phyloP scores from a whole-genome alignment of 2,797 vertebrate genomes.

The Zenarchopterus dispar region DNA sequence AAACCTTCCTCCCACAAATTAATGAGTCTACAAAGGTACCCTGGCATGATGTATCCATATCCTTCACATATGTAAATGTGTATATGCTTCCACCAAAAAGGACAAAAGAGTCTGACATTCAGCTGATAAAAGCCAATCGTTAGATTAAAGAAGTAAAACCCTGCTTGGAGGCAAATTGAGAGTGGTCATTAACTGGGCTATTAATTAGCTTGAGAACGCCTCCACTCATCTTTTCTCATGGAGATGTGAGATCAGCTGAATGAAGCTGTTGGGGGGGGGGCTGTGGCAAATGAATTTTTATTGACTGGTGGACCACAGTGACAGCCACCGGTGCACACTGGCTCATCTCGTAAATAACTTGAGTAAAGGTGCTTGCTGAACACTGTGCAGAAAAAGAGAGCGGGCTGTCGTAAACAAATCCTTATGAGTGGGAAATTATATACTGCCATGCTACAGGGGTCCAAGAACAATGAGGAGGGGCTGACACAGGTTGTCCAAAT shows the following conservation, averaged over 20 bases:
- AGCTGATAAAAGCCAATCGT: conserved; percentile 28
- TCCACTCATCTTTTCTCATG: conserved; percentile 65
- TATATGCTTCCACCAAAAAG: conserved; percentile 14
- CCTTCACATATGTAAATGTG: conserved; percentile 27
- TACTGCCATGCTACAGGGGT: conserved; percentile 32
- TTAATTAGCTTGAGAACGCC: conserved; percentile 78
- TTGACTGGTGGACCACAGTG: conserved; percentile 33
- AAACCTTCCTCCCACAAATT: conserved; percentile 39
- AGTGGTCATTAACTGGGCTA: conserved; percentile 63
- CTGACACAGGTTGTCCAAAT: conserved; percentile 46
- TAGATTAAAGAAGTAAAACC: conserved; percentile 39
- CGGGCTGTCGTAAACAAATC: conserved; percentile 56
- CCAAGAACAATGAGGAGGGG: background rate
- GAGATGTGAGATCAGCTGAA: conserved; percentile 63
- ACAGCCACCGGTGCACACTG: conserved; percentile 18
- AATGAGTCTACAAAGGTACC: conserved; percentile 46
- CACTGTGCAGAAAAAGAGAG: conserved; percentile 55
- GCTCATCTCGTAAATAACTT: conserved; percentile 71
- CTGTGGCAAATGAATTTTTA: conserved; percentile 40
- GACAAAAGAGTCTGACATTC: conserved; percentile 22
- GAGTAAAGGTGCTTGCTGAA: conserved; percentile 68
- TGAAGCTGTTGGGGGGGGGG: conserved; percentile 38
- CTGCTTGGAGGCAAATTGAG: conserved; percentile 61
- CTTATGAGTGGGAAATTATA: conserved; percentile 27
- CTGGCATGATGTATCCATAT: background rate